Base-by-base conservation (phyloP, 2,797 vertebrate genomes). In the Nyctalus aviator region DNA sequence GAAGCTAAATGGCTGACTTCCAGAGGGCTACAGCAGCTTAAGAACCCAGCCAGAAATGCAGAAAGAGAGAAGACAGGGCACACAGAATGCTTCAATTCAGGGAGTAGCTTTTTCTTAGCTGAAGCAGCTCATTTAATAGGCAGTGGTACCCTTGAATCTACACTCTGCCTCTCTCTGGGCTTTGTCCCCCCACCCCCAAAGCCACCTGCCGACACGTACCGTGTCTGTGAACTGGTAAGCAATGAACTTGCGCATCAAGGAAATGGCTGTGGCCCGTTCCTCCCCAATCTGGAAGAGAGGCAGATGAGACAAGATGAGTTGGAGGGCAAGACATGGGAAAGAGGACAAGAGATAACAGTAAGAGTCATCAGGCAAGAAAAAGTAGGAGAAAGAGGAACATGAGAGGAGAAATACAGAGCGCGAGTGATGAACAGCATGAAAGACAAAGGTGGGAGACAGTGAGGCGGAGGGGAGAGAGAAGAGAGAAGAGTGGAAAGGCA, bases 221-320 rank as follows among this genome's bases (percentile, higher is more conserved):
- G 99, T 99, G 97, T 99, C 99, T 0, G 99, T 99, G 97, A 99
- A 99, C 98, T 99, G 99, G 98, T 99, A 99, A 18, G 99, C 99
- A n/a, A 99, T 99, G 98, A 99, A 99, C 84, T 99, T 99, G 95
- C 99, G 98, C 99, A 99, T 99, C 95, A 99, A 95, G 0, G 99
- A 98, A 46, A 99, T 99, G 93, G 99, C 99, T 0, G 99, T 99
- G 37, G 99, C 98, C 0, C 99, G 97, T 77, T 99, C 99, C 97
- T 99, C 99, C 1, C 99, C 99, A 0, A 99, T 99, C 99, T 99
- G 95, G 53, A 96, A 93, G 59, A 93, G n/a, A 89, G 25, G n/a
- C 12, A 72, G 37, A 82, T 10, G 64, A 68, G 64, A 68, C n/a
- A 68, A 32, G 85, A 76, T 2, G 23, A 82, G 62, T n/a, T 0